These are phyloP conservation scores for Eustalomyia histrio DNA, from an alignment of 2,888 invertebrate species.

Conservation along the genomic window DNA sequence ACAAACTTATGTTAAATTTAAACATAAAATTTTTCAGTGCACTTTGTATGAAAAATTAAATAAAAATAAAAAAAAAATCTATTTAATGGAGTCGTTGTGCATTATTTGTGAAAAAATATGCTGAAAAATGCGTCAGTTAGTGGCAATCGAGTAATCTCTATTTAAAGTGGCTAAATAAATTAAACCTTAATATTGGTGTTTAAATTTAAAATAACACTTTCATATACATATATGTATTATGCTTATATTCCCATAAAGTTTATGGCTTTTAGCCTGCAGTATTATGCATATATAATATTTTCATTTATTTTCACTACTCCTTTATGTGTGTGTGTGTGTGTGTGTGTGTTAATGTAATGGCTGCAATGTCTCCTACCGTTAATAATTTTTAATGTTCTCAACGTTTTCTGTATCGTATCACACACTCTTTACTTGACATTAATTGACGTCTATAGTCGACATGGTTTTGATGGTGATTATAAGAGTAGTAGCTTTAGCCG, in stretches of 20 bases:
- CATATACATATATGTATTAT: not conserved
- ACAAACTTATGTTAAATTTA: too few species aligned
- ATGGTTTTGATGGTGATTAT: constrained; percentile 44
- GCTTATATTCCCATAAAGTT: constrained; percentile 11
- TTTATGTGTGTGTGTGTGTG: not conserved
- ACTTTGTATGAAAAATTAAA: too few species aligned
- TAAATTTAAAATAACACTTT: not conserved
- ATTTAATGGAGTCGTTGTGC: too few species aligned
- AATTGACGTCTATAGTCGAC: constrained; percentile 49
- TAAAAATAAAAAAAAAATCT: too few species aligned
- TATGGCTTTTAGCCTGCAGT: constrained; percentile 28
- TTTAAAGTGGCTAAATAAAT: too few species aligned
- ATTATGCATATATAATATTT: not conserved
- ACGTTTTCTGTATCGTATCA: not conserved
- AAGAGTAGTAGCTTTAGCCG: constrained; percentile 30
- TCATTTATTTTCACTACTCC: constrained; percentile 8
- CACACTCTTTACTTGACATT: constrained; percentile 42
- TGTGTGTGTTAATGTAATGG: not conserved
- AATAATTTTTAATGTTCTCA: constrained; percentile 38
- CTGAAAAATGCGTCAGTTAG: too few species aligned
- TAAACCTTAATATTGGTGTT: too few species aligned
- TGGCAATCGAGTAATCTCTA: too few species aligned
- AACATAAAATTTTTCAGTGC: too few species aligned
- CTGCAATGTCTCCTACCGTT: constrained; percentile 27
- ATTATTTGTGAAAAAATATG: too few species aligned